A percentile compares a stretch with the other conserved stretches of the same genome.
phyloP scores from a whole-genome alignment of 2,797 vertebrate species.

The Poeciliopsis presidionis region DNA sequence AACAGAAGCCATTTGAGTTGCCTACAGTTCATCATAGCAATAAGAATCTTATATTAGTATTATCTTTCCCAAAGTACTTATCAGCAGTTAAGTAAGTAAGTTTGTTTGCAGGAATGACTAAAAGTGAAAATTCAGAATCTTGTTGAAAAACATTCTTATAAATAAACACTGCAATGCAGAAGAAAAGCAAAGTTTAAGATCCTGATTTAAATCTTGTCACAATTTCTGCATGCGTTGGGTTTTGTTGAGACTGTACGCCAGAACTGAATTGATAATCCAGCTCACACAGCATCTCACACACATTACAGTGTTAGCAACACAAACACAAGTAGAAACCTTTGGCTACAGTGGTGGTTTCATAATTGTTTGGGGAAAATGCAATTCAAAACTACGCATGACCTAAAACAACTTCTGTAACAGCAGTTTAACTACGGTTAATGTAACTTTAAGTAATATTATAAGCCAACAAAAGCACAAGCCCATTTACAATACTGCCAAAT shows the following conservation, averaged over 20 bases:
- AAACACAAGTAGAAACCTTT: neutral
- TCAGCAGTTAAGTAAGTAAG: neutral
- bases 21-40: conserved; percentile 38
- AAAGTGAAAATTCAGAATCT: conserved; percentile 7
- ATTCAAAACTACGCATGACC: neutral
- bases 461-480: neutral
- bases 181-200: conserved; percentile 1
- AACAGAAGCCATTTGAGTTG: conserved; percentile 57
- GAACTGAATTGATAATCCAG: neutral
- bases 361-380: neutral
- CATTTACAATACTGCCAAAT: neutral
- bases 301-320: neutral
- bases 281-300: neutral
- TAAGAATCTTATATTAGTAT: conserved; percentile 47
- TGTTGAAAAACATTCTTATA: neutral
- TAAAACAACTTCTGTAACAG: neutral
- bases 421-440: neutral
- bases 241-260: neutral
- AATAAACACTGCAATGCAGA: neutral
- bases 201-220: neutral
- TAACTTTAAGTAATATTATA: neutral
- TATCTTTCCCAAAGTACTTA: conserved; percentile 23
- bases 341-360: neutral
- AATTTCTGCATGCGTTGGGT: neutral
- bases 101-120: conserved; percentile 30